These are phyloP conservation scores for Polietes domitor DNA, from an alignment of 2,888 invertebrate genomes.

Conservation along the genomic window DNA sequence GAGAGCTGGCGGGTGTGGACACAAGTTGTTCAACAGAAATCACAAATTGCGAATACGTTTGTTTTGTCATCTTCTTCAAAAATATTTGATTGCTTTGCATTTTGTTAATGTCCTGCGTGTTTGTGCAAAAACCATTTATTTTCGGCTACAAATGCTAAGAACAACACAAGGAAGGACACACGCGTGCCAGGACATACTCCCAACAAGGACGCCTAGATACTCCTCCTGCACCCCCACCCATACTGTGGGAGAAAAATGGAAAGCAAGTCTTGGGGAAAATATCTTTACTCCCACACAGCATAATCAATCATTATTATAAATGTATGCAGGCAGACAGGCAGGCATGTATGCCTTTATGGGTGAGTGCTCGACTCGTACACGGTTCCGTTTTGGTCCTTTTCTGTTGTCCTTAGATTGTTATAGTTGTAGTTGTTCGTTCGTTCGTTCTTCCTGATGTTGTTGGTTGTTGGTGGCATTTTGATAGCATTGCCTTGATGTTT, in stretches of 20 bases:
- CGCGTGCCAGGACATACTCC: neutral
- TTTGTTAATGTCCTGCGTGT: neutral
- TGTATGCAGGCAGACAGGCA: too few species aligned
- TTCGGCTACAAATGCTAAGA: neutral
- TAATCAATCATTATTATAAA: slow-evolving; percentile 36
- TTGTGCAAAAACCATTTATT: neutral
- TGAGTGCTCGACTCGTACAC: neutral
- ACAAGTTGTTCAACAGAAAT: neutral
- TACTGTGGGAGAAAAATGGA: neutral
- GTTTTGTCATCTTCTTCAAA: neutral
- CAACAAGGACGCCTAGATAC: neutral
- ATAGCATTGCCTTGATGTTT: neutral
- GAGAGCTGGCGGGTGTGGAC: too few species aligned
- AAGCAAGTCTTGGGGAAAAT: neutral
- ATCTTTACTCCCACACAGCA: neutral
- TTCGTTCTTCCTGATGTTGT: neutral
- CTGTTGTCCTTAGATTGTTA: neutral
- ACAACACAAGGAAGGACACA: neutral
- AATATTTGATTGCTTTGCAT: slow-evolving; percentile 26
- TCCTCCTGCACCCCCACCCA: neutral
- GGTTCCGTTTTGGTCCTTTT: neutral
- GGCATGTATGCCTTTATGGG: too few species aligned
- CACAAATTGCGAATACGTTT: neutral
- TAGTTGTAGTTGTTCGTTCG: too few species aligned
- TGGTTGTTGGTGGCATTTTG: too few species aligned